Conservation (phyloP, 2,113 vertebrate species). For the Edolisoma coerulescens region DNA sequence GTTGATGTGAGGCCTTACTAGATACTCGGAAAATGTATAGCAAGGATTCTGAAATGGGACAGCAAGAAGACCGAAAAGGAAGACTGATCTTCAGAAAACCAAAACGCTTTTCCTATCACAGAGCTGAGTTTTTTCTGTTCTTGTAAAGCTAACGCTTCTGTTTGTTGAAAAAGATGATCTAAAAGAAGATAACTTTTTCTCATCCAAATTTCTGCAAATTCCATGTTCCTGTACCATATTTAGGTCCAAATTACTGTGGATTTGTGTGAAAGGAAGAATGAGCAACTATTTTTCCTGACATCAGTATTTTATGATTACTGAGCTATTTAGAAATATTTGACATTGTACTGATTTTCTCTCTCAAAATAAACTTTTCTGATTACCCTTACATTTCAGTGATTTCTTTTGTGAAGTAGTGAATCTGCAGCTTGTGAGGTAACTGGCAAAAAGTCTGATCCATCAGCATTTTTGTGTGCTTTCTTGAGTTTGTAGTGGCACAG, state of each 20-base stretch:
- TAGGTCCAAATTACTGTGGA: constrained; percentile 49
- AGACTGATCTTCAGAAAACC: background rate
- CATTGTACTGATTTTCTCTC: constrained; percentile 57
- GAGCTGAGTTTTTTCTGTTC: background rate
- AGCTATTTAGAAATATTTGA: constrained; percentile 61
- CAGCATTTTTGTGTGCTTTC: constrained; percentile 53
- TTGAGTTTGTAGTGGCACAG: constrained; percentile 14
- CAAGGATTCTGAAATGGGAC: background rate
- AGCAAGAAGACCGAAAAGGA: background rate
- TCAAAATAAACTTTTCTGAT: constrained; percentile 66
- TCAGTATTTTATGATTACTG: constrained; percentile 57
- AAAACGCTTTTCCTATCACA: background rate
- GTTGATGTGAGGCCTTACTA: background rate
- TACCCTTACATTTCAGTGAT: constrained; percentile 51
- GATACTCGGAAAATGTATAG: background rate
- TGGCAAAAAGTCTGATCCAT: constrained; percentile 42
- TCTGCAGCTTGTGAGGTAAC: constrained; percentile 60
- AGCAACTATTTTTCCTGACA: constrained; percentile 51
- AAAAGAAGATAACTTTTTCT: constrained; percentile 18
- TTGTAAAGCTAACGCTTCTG: background rate
- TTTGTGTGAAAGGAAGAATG: constrained; percentile 42
- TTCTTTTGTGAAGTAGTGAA: constrained; percentile 51
- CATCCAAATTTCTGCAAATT: constrained; percentile 26
- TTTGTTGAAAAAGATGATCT: constrained; percentile 1
- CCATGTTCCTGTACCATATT: constrained; percentile 24